Evolutionary conservation across 2,888 invertebrate species (phyloP).

Genomic region (Operophtera brumata): DNA sequence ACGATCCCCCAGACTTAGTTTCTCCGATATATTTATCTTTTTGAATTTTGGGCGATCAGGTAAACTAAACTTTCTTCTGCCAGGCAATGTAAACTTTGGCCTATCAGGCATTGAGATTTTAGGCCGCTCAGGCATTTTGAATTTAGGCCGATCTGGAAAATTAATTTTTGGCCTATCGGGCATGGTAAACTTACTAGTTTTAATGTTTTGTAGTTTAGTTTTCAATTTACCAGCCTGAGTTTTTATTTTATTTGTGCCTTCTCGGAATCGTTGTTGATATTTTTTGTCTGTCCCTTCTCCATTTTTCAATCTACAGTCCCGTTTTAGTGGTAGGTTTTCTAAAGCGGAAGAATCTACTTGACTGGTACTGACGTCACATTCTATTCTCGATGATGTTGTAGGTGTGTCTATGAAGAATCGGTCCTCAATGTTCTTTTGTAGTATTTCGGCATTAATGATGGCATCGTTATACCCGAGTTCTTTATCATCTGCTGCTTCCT

Average conservation of each 20-base stretch:
- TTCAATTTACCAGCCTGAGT: slow-evolving; percentile 87
- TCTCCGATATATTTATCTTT: slow-evolving; percentile 74
- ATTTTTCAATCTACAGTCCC: slow-evolving; percentile 78
- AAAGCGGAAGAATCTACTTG: slow-evolving; percentile 85
- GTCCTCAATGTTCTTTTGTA: slow-evolving; percentile 83
- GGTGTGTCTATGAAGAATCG: slow-evolving; percentile 81
- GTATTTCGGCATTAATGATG: slow-evolving; percentile 70
- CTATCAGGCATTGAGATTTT: slow-evolving; percentile 80
- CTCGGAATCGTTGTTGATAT: slow-evolving; percentile 84
- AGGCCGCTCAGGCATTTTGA: slow-evolving; percentile 76
- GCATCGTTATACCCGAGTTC: slow-evolving; percentile 52
- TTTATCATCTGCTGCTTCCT: slow-evolving; percentile 63
- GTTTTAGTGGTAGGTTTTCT: slow-evolving; percentile 82
- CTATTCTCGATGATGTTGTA: slow-evolving; percentile 82
- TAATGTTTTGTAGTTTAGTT: slow-evolving; percentile 83
- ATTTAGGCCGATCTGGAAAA: slow-evolving; percentile 79
- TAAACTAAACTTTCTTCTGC: slow-evolving; percentile 83
- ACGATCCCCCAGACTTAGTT: slow-evolving; percentile 76
- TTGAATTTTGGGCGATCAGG: slow-evolving; percentile 82
- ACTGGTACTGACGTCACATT: slow-evolving; percentile 83
- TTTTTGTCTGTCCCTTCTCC: slow-evolving; percentile 76
- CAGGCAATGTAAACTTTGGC: slow-evolving; percentile 80
- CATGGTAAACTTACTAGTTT: slow-evolving; percentile 77
- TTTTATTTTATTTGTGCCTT: slow-evolving; percentile 85
- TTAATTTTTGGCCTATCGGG: slow-evolving; percentile 80